Base-by-base conservation (phyloP, 2,888 invertebrate species). In the Andrena trimmerana region DNA sequence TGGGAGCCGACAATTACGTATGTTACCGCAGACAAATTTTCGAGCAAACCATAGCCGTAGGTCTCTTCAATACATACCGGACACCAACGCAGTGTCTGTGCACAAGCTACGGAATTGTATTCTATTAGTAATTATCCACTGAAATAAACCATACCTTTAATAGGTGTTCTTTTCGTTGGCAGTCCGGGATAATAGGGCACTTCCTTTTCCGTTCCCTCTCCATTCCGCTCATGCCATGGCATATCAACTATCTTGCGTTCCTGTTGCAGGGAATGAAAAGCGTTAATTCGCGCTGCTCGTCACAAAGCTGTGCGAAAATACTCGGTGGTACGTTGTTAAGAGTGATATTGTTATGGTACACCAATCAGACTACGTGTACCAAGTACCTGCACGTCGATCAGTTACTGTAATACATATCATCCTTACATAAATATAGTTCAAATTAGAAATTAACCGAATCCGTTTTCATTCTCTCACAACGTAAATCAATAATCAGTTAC, bases 141-240 rank as follows among this genome's bases (percentile, higher is more conserved):
- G 88, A 88, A 86, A 90, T 87, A 76, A 83, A 91, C 84, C 91
- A 88, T 95, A 97, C 97, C 97, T 95, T 97, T 96, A 72, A 98
- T 97, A 24, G 98, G 98, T 7, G 97, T 96, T 86, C 97, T 95
- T 94, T 97, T 97, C 69, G 96, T 96, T 29, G 97, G 96, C 8
- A 97, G 97, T 76, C 96, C 96, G 16, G 97, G 96, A 92, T 95
- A 95, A 90, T 95, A 95, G 60, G 97, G 96, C 93, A 96, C 96
- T 86, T 97, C 97, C 88, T 96, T 96, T 92, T 96, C 95, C 86
- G 94, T 93, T 42, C 95, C 95, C 52, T 96, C 94, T 71, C 94
- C 91, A 67, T 95, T 94, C 89, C 95, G 94, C 89, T 96, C 95
- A 94, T 97, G 97, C 97, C 97, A 97, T 2, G 97, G 97, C 82